A percentile compares a stretch with the other conserved stretches of the same genome.
These are phyloP conservation scores for Drosophila pseudotakahashii DNA, from an alignment of 2,888 invertebrate species.

Conservation along the genomic window DNA sequence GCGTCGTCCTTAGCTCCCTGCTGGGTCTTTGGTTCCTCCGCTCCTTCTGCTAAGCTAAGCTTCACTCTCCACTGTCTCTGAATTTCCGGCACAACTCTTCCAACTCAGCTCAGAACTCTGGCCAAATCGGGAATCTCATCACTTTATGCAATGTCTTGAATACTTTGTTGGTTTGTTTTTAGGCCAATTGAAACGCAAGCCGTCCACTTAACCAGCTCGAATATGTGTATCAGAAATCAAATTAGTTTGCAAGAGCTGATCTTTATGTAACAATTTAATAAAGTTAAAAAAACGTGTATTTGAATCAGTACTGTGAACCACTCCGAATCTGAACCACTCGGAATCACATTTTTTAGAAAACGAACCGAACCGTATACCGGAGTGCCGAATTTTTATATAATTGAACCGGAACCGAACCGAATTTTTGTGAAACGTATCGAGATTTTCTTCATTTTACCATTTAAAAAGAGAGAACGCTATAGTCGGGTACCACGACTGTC, in stretches of 20 bases:
- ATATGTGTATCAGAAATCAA: constrained; percentile 25
- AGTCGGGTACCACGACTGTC: no score
- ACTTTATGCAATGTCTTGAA: constrained; percentile 39
- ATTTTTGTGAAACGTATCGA: no score
- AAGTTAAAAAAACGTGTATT: neutral
- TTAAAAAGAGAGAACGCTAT: no score
- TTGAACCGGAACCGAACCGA: no score
- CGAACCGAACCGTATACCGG: no score
- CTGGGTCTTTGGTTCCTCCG: constrained; percentile 69
- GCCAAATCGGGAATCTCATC: constrained; percentile 52
- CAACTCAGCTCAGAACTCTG: constrained; percentile 14
- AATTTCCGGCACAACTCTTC: constrained; percentile 8
- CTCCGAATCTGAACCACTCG: no score
- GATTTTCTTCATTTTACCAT: no score
- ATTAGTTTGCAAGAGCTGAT: constrained; percentile 18
- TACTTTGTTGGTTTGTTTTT: constrained; percentile 39
- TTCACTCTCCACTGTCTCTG: constrained; percentile 8
- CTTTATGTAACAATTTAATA: constrained; percentile 35
- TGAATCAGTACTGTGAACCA: no score
- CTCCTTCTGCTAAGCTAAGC: constrained; percentile 31
- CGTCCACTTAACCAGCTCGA: constrained; percentile 50
- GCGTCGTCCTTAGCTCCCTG: constrained; percentile 55
- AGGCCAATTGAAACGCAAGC: constrained; percentile 36
- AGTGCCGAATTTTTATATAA: no score
- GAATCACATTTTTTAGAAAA: no score